These are phyloP conservation scores for Cheilosia grossa DNA, from an alignment of 2,888 invertebrate genomes.

Conservation along the genomic window DNA sequence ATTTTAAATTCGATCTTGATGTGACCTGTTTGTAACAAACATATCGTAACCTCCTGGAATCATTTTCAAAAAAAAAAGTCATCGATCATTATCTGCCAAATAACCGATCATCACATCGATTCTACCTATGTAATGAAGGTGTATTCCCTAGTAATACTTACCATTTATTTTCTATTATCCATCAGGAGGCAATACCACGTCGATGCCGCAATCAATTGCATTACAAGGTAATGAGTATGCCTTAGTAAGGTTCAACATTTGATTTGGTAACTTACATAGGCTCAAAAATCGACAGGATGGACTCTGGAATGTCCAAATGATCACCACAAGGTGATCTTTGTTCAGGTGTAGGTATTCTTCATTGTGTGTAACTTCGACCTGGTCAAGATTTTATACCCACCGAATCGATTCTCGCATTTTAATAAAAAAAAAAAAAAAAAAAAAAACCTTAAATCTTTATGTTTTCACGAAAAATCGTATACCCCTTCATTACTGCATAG, in stretches of 20 bases:
- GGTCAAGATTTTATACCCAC: too few relatives aligned
- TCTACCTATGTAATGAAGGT: background rate
- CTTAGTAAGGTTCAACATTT: slow-evolving; percentile 4
- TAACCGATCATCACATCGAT: background rate
- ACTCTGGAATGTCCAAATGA: background rate
- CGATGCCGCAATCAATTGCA: slow-evolving; percentile 59
- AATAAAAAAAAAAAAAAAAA: too few relatives aligned
- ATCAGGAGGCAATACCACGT: slow-evolving; percentile 59
- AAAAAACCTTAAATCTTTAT: too few relatives aligned
- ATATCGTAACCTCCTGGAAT: background rate
- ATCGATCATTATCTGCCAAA: slow-evolving; percentile 15
- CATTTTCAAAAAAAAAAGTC: background rate
- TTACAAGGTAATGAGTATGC: slow-evolving; percentile 48
- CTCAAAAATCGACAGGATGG: background rate
- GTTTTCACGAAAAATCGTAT: too few relatives aligned
- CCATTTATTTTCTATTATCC: slow-evolving; percentile 38
- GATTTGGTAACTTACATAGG: slow-evolving; percentile 9
- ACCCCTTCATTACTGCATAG: too few relatives aligned
- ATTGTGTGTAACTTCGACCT: too few relatives aligned
- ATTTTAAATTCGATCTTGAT: background rate
- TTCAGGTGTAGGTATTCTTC: background rate
- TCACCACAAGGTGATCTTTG: background rate
- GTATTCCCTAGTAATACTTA: slow-evolving; percentile 2
- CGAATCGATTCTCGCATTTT: too few relatives aligned
- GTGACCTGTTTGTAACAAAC: background rate